Evolutionary conservation across 2,113 vertebrate species (phyloP).

Genomic region (Apistogramma diplotaenia): DNA sequence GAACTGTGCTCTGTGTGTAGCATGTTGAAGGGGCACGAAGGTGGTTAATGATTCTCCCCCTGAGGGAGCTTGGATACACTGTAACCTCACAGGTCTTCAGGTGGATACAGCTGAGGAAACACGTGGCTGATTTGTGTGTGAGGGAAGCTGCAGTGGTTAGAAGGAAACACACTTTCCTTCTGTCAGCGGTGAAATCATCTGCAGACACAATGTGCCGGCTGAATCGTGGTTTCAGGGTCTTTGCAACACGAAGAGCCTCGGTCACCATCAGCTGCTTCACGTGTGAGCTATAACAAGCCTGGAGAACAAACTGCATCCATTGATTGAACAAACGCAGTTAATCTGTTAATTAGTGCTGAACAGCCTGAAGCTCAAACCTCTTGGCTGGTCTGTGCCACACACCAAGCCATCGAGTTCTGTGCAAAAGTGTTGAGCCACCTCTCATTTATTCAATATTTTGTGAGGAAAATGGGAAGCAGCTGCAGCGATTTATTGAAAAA

Average conservation of each 20-base stretch:
- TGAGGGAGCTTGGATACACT: no score
- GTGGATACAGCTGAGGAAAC: not conserved
- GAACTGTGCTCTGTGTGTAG: not conserved
- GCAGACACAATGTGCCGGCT: not conserved
- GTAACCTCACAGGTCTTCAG: not conserved
- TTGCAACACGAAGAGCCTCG: no score
- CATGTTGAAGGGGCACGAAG: not conserved
- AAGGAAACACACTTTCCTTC: not conserved
- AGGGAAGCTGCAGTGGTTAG: not conserved
- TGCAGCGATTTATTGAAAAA: not conserved
- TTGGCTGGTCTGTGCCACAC: not conserved
- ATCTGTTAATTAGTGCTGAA: not conserved
- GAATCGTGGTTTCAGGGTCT: no score
- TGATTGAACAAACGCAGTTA: not conserved
- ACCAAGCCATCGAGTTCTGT: not conserved
- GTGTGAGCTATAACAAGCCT: not conserved
- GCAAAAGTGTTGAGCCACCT: not conserved
- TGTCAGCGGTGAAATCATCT: not conserved
- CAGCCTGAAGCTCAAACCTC: not conserved
- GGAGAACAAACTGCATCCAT: not conserved
- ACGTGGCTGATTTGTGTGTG: not conserved
- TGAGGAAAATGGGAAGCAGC: not conserved
- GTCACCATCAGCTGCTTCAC: not conserved
- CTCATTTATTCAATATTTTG: not conserved
- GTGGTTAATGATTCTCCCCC: not conserved